Percentiles rank a stretch among this genome's conserved stretches.
Evolutionary conservation across 1,140 invertebrate species (phyloP).

Genomic region (Drosophila watanabei): DNA sequence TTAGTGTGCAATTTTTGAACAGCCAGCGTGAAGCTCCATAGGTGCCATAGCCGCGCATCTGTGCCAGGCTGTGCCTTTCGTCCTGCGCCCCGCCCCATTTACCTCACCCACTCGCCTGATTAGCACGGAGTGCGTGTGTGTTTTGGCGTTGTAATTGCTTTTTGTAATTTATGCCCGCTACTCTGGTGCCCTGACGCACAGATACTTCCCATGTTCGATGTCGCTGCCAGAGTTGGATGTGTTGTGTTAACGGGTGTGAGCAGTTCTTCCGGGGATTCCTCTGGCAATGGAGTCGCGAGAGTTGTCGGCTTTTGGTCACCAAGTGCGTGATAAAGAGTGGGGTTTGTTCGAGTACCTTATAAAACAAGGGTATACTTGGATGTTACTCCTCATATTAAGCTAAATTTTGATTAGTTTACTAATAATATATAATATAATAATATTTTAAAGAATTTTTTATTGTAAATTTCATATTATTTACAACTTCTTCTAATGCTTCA

Average conservation of each 20-base stretch:
- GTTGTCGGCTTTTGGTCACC: slow-evolving; percentile 76
- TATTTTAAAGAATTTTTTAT: too few relatives aligned
- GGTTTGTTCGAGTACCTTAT: background rate
- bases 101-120: slow-evolving; percentile 51
- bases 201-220: slow-evolving; percentile 30
- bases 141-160: slow-evolving; percentile 82
- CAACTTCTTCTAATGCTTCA: background rate
- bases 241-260: slow-evolving; percentile 11
- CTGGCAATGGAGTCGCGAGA: slow-evolving; percentile 44
- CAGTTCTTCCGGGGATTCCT: slow-evolving; percentile 16
- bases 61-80: slow-evolving; percentile 17
- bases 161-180: slow-evolving; percentile 78
- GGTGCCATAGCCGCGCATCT: slow-evolving; percentile 67
- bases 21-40: slow-evolving; percentile 38
- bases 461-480: background rate
- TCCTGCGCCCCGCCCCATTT: background rate
- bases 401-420: too few relatives aligned
- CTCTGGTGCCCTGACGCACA: background rate
- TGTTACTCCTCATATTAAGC: too few relatives aligned
- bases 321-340: slow-evolving; percentile 24
- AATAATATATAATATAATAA: too few relatives aligned
- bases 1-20: slow-evolving; percentile 80
- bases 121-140: slow-evolving; percentile 61
- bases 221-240: slow-evolving; percentile 9
- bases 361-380: background rate